These are phyloP conservation scores for Nylanderia fulva DNA, from an alignment of 1,140 invertebrate species.

Conservation along the genomic window DNA sequence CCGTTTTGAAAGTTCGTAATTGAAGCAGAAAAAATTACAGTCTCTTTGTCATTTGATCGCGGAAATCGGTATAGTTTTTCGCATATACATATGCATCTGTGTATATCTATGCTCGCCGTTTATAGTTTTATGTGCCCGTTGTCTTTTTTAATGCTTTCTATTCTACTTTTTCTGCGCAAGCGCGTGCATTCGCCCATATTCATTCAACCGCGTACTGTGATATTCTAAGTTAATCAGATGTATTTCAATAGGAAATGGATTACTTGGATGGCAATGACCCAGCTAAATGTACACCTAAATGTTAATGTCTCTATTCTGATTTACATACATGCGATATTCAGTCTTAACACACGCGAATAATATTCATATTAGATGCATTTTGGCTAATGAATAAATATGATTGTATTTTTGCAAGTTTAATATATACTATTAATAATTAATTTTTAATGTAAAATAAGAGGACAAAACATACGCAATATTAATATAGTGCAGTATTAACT, in stretches of 20 bases:
- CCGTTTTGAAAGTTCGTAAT: constrained; percentile 44
- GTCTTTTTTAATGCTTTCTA: constrained; percentile 71
- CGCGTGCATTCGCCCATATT: constrained; percentile 32
- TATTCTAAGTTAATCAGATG: constrained; percentile 40
- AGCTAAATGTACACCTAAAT: constrained; percentile 36
- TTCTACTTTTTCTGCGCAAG: constrained; percentile 65
- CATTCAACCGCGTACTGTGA: constrained; percentile 55
- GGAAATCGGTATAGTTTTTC: constrained; percentile 57
- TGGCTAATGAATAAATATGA: neutral
- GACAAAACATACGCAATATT: neutral
- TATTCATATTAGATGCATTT: neutral
- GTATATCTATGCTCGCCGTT: constrained; percentile 2
- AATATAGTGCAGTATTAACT: neutral
- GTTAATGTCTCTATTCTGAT: constrained; percentile 47
- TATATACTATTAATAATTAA: neutral
- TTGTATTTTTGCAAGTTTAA: neutral
- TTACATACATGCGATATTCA: neutral
- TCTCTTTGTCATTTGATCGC: constrained; percentile 20
- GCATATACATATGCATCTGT: constrained; percentile 23
- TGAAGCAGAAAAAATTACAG: constrained; percentile 54
- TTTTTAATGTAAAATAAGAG: neutral
- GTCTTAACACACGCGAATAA: constrained; percentile 17
- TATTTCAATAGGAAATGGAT: constrained; percentile 48
- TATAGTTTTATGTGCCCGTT: constrained; percentile 50
- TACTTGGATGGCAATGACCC: constrained; percentile 58